Conservation (phyloP, 2,888 invertebrate genomes). For the Cephus spinipes region DNA sequence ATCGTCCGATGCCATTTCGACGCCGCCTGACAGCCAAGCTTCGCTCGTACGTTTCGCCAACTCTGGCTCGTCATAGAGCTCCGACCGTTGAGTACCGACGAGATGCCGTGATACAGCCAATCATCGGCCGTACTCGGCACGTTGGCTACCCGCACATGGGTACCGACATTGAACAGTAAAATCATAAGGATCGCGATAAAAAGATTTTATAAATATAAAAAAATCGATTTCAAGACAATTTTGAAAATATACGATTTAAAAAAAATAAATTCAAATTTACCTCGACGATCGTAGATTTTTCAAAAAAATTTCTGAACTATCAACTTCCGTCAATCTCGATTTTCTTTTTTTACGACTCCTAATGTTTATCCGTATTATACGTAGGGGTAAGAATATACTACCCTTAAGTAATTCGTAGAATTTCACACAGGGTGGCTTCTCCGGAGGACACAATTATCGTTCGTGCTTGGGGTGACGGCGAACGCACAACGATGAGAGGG, state of each 20-base stretch:
- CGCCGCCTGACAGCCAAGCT: no score
- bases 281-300: no score
- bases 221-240: not conserved
- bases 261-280: no score
- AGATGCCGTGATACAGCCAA: no score
- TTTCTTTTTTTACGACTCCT: not conserved
- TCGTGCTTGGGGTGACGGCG: slow-evolving; percentile 2
- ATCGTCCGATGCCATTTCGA: no score
- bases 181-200: not conserved
- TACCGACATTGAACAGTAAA: not conserved
- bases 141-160: no score
- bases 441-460: not conserved
- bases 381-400: not conserved
- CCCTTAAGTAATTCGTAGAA: not conserved
- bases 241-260: no score
- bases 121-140: no score
- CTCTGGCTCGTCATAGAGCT: no score
- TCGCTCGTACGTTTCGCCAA: no score
- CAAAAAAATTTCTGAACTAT: not conserved
- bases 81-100: no score
- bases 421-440: not conserved
- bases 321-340: not conserved
- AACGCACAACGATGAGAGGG: not conserved
- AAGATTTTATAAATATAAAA: not conserved
- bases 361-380: not conserved